Base-by-base conservation (phyloP, 2,888 invertebrate genomes). In the Rhamphomyia laevipes region DNA sequence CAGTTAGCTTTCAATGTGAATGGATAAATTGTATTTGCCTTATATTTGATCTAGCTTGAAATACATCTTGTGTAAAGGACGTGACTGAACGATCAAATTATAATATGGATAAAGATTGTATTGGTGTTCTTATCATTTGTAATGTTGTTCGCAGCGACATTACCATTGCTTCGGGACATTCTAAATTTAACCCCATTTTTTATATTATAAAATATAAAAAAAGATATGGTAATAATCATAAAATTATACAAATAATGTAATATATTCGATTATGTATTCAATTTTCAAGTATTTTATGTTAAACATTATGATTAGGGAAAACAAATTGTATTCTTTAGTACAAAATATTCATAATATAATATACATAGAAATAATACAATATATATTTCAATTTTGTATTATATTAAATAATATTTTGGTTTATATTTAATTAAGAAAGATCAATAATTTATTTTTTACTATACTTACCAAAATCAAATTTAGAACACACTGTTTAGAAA, bases 21-120 rank as follows among this genome's bases (percentile, higher is more conserved):
- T 86, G 84, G 15, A 83, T 88, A 65, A 80, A 86, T 74, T 81
- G 89, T 63, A 85, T 76, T 73, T 79, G 84, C 58, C 76, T 80
- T 66, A 86, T 80, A 64, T 77, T 79, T 48, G 79, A 72, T 63
- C 69, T 69, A 18, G 79, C 71, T 49, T 86, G 86, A 67, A 91
- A 89, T 58, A 88, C 76, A 58, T 82, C 82, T 54, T 81, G 74
- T 53, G 83, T 81, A 47, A 92, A 74, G 59, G 82, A 80, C 53
- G 82, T 83, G 57, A 88, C 80, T 57, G 84, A 81, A 59, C 81
- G 81, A 73, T 92, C 90, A 60, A 92, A 77, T 68, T 91, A 90
- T 74, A 91, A 90, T 62, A 92, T 82, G 63, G 85, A 89, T 63
- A 92, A 74, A 45, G 90, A 90, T 67, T 91, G 89, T 60, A 93